Evolutionary conservation across 2,113 vertebrate genomes (phyloP), one percentile per base, ranked within the genome.

Genomic region (Boulengeromyrus knoepffleri): DNA sequence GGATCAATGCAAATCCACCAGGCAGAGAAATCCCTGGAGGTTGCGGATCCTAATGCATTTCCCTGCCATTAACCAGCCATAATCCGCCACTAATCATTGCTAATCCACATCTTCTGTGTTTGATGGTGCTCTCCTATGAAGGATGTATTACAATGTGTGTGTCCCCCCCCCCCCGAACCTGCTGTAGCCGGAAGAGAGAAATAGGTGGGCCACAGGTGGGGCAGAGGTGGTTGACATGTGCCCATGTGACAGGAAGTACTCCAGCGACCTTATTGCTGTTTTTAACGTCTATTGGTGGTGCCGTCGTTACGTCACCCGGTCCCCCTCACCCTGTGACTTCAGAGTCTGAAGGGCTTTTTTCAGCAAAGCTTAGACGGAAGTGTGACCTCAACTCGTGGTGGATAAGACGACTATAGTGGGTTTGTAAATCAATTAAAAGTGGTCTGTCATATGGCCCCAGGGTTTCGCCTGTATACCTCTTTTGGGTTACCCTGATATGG

Each of bases 1-100:
- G 95, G 95, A 96, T 96, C 96, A 96, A 96, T 96, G 95, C 95
- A 96, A 96, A 96, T 96, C 96, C 95, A 92, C 94, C 95, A 92
- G 95, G 92, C 94, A 95, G 94, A 93, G 90, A 95, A 94, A 95
- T 94, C 92, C 93, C 91, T 87, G 39, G 93, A 95, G 94, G 95
- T 91, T 88, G 93, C 93, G 94, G 93, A 94, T 96, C 92, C 95
- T 95, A 95, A 96, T 96, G 96, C 95, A 96, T 96, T 96, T 96
- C 96, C 95, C 93, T 95, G 95, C 94, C 95, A 96, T 96, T 96
- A 96, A 96, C 95, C 95, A 96, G 93, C 94, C 92, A 94, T 96
- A 96, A 96, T 96, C 95, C 96, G 45, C 94, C 92, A 94, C 95
- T 96, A 96, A 96, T 96, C 96, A 96, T 95, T 91, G 92, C 95